These are phyloP conservation scores for Globodera rostochiensis DNA, from an alignment of 1,140 invertebrate species.

Conservation along the genomic window DNA sequence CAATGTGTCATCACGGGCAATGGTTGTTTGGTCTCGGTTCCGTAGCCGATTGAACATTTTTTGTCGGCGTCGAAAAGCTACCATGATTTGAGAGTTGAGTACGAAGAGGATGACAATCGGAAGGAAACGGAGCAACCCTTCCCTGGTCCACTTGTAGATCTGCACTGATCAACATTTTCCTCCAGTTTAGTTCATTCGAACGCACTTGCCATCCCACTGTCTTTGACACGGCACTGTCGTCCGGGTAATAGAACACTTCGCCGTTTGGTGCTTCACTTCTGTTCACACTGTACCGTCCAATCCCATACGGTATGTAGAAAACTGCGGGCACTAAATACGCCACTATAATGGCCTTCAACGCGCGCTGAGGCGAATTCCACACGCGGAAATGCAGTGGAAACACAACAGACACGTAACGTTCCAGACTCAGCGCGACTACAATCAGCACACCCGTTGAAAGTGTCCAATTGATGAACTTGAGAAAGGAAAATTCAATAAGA, in stretches of 20 bases:
- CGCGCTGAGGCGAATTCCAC: slow-evolving; percentile 61
- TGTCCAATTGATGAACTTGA: slow-evolving; percentile 62
- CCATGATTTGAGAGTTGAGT: slow-evolving; percentile 61
- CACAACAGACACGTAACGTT: slow-evolving; percentile 63
- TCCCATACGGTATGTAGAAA: slow-evolving; percentile 61
- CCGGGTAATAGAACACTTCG: slow-evolving; percentile 44
- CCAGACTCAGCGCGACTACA: slow-evolving; percentile 61
- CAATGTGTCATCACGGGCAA: slow-evolving; percentile 58
- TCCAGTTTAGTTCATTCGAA: neutral
- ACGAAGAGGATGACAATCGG: slow-evolving; percentile 61
- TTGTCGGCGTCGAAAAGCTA: slow-evolving; percentile 61
- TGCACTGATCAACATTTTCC: slow-evolving; percentile 26
- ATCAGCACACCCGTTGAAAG: slow-evolving; percentile 61
- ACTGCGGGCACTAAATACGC: slow-evolving; percentile 60
- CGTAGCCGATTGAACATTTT: slow-evolving; percentile 65
- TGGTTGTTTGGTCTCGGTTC: slow-evolving; percentile 51
- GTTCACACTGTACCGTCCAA: slow-evolving; percentile 51
- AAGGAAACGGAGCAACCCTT: slow-evolving; percentile 58
- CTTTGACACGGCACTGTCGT: slow-evolving; percentile 54
- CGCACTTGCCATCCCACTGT: slow-evolving; percentile 48
- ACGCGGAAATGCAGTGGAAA: slow-evolving; percentile 63
- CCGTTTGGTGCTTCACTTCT: slow-evolving; percentile 41
- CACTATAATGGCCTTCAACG: slow-evolving; percentile 57
- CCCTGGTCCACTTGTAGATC: slow-evolving; percentile 65
- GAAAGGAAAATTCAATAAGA: neutral